These are phyloP conservation scores for Kuschelorhynchus macadamiae DNA, from an alignment of 2,888 invertebrate genomes.

Conservation along the genomic window DNA sequence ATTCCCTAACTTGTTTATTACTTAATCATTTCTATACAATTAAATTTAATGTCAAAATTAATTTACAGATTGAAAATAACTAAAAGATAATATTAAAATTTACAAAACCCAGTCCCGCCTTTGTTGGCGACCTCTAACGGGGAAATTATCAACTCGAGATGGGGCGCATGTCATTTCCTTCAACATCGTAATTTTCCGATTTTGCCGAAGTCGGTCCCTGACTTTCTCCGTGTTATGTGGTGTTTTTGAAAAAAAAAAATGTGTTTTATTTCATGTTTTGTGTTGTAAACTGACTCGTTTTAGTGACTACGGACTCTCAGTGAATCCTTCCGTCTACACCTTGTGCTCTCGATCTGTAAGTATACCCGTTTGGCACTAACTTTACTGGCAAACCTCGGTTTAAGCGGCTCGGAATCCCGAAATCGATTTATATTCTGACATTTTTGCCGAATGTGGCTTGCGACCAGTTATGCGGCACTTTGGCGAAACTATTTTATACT, in stretches of 20 bases:
- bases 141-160: no score
- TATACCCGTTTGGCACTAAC: slow-evolving; percentile 10
- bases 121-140: no score
- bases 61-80: no score
- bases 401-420: slow-evolving; percentile 57
- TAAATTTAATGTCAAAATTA: no score
- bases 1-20: no score
- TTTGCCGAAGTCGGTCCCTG: slow-evolving; percentile 53
- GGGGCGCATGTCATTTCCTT: slow-evolving; percentile 32
- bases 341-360: slow-evolving; percentile 31
- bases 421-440: slow-evolving; percentile 57
- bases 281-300: slow-evolving; percentile 57
- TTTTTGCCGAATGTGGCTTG: slow-evolving; percentile 49
- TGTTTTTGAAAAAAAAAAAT: slow-evolving; percentile 51
- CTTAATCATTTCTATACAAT: no score
- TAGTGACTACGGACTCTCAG: slow-evolving; percentile 40
- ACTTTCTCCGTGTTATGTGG: slow-evolving; percentile 56
- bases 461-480: slow-evolving; percentile 37
- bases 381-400: slow-evolving; percentile 31
- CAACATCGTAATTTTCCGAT: slow-evolving; percentile 24
- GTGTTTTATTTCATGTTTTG: slow-evolving; percentile 59
- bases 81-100: no score
- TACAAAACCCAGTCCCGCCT: no score
- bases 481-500: background rate
- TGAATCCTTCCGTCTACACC: slow-evolving; percentile 18